Evolutionary conservation across 2,888 invertebrate genomes (phyloP).

Genomic region (Cataglyphis rosenhaueri): DNA sequence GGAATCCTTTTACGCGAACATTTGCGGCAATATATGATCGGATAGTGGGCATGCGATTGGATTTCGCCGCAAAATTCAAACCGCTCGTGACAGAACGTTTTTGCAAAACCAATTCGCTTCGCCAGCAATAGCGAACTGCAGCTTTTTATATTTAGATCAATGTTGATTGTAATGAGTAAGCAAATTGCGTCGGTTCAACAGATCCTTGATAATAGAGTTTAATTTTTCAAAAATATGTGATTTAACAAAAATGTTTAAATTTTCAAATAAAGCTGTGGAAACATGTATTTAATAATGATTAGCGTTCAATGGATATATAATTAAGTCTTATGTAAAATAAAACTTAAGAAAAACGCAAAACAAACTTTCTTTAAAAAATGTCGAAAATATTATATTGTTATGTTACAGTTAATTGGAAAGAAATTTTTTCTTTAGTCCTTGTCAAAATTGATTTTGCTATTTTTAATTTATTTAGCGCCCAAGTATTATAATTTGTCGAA

Average conservation of each 20-base stretch:
- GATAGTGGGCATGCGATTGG: slow-evolving; percentile 25
- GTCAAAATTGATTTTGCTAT: background rate
- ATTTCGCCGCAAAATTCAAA: slow-evolving; percentile 53
- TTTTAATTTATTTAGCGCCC: background rate
- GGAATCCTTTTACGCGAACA: slow-evolving; percentile 35
- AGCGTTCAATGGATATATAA: background rate
- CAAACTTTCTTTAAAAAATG: no score
- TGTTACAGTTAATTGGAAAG: background rate
- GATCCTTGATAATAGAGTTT: slow-evolving; percentile 63
- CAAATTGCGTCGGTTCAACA: background rate
- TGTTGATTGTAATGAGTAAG: background rate
- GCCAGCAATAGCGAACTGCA: background rate
- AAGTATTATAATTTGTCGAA: background rate
- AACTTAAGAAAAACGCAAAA: no score
- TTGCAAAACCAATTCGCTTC: slow-evolving; percentile 20
- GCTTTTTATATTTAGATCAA: background rate
- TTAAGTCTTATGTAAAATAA: no score
- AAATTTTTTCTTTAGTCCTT: background rate
- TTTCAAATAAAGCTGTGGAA: slow-evolving; percentile 4
- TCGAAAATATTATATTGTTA: background rate
- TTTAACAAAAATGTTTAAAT: slow-evolving; percentile 73
- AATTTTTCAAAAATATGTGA: slow-evolving; percentile 60
- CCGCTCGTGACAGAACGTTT: slow-evolving; percentile 30
- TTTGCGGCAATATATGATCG: slow-evolving; percentile 8
- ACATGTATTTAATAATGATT: background rate